Conservation (phyloP, 2,797 vertebrate species). For the Poeciliopsis presidionis region DNA sequence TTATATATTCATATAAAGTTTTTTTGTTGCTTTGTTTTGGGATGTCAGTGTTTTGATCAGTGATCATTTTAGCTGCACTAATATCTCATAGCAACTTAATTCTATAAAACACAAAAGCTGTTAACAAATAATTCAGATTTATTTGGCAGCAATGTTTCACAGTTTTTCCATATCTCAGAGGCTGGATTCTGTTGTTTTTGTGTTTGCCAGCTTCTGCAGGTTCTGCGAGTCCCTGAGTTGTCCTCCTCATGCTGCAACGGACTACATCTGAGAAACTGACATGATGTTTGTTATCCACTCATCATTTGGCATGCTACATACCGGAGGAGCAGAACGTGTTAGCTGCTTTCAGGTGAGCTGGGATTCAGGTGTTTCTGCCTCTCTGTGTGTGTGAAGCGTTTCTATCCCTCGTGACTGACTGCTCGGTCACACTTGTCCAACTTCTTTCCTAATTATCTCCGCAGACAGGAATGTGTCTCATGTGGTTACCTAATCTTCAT, state of each 20-base stretch:
- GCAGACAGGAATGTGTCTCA: constrained; percentile 46
- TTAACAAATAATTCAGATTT: background rate
- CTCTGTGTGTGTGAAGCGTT: background rate
- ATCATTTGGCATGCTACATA: constrained; percentile 64
- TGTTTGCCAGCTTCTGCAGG: background rate
- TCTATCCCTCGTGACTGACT: constrained; percentile 50
- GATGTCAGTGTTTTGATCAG: background rate
- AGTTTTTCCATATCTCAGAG: background rate
- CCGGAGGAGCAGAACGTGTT: constrained; percentile 38
- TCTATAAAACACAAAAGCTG: background rate
- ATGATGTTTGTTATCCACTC: constrained; percentile 51
- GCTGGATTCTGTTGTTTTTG: background rate
- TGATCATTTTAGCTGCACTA: background rate
- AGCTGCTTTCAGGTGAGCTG: constrained; percentile 38
- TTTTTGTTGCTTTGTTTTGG: background rate
- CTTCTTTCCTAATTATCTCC: constrained; percentile 56
- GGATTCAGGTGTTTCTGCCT: constrained; percentile 37
- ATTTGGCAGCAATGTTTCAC: background rate
- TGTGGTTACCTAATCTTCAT: constrained; percentile 31
- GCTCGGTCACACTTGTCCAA: constrained; percentile 45
- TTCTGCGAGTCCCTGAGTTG: background rate
- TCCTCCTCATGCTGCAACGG: constrained; percentile 26
- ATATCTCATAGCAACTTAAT: background rate
- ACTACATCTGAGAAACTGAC: constrained; percentile 33
- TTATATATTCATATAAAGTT: too few relatives aligned